Evolutionary conservation across 2,888 invertebrate genomes (phyloP), one percentile per base, ranked within the genome.

Genomic region (Ichneumoninae sp.): DNA sequence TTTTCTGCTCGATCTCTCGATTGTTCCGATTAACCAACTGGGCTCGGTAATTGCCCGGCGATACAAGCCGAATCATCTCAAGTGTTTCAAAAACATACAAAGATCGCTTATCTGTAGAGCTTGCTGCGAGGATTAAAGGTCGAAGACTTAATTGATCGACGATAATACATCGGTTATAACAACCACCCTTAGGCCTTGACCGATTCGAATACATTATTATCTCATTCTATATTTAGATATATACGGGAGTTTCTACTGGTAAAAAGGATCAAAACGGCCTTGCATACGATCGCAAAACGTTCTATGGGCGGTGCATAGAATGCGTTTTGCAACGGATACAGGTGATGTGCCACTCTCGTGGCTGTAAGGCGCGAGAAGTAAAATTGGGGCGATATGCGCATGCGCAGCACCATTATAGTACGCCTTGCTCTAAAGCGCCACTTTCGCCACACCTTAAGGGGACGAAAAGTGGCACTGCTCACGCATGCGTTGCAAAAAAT

Each of bases 1-100:
- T 36, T 54, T 47, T 33, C 70, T 54, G 70, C 22, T n/a, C 52
- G 33, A 36, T 70, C 30, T 69, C 8, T 50, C 19, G 50, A 10
- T 8, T 10, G 26, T 57, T 57, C 22, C 4, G 57, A 57, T 57
- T 10, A 33, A 63, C 30, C 60, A 30, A n/a, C 30, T 30, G 60
- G 60, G 33, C 33, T 16, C 33, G 33, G 7, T 30, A 33, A 33
- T 63, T 63, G 30, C 16, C 30, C n/a, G 30, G n/a, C 6, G 26
- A 57, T 26, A 10, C 54, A 57, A 57, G 26, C 57, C 22, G 8
- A 22, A 22, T 8, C 10, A 26, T 57, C 22, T 10, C 10, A 22
- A 13, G 8, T 57, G 2, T 26, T 10, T 8, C 3, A 22, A 54
- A 22, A 22, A 10, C 22, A 22, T 19, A 19, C 2, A 16, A 16